Conservation (phyloP, 2,113 vertebrate species). For the Boulengeromyrus knoepffleri region DNA sequence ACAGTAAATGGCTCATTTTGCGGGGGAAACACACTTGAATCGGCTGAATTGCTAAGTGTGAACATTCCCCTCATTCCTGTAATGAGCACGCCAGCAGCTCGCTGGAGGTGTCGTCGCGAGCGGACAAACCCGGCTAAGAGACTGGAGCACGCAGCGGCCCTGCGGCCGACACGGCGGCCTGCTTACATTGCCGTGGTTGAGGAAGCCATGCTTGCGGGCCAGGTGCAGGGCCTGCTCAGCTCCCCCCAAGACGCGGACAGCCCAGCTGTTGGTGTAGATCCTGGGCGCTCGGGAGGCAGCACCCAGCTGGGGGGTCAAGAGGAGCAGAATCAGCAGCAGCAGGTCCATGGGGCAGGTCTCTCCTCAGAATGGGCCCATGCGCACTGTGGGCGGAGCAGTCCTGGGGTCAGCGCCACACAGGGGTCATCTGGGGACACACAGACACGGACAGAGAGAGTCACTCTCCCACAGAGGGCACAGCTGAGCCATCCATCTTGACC, state of each 20-base stretch:
- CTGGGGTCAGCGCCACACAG: neutral
- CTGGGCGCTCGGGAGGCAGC: constrained; percentile 50
- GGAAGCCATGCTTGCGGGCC: constrained; percentile 81
- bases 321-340: constrained; percentile 57
- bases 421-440: neutral
- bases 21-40: neutral
- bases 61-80: neutral
- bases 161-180: neutral
- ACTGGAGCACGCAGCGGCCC: neutral
- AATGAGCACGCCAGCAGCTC: neutral
- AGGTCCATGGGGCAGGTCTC: constrained; percentile 60
- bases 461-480: neutral
- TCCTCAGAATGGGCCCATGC: constrained; percentile 9
- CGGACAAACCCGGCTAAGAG: neutral
- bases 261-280: constrained; percentile 91
- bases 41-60: neutral
- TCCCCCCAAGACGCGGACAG: constrained; percentile 74
- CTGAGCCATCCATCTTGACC: neutral
- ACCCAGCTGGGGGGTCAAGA: constrained; percentile 53
- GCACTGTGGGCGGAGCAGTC: neutral
- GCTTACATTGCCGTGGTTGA: constrained; percentile 82
- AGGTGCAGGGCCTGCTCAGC: constrained; percentile 68
- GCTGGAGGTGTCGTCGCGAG: neutral
- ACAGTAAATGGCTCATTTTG: neutral
- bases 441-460: neutral